Evolutionary conservation across 2,113 vertebrate species (phyloP).

Genomic region (Brachyhypopomus occidentalis): DNA sequence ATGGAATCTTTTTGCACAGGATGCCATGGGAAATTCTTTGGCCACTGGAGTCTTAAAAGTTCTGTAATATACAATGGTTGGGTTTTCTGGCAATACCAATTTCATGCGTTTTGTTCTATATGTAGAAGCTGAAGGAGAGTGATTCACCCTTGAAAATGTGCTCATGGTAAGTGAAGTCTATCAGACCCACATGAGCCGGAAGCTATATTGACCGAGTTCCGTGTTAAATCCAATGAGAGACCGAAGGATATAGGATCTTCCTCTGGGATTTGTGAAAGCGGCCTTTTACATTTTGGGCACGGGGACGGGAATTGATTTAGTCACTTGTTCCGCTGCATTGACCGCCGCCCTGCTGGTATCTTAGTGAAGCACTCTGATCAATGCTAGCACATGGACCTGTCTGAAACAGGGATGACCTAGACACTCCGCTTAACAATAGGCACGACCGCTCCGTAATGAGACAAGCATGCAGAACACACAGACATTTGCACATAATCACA

Average conservation of each 20-base stretch:
- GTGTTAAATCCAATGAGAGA: constrained; percentile 48
- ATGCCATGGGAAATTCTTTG: neutral
- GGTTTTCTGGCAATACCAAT: neutral
- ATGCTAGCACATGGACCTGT: constrained; percentile 50
- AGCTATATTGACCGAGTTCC: constrained; percentile 35
- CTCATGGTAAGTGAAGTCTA: constrained; percentile 36
- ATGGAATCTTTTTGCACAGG: neutral
- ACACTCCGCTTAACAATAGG: constrained; percentile 25
- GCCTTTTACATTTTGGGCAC: constrained; percentile 39
- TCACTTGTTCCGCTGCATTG: constrained; percentile 54
- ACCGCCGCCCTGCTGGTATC: constrained; percentile 49
- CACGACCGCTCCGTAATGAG: constrained; percentile 23
- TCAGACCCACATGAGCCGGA: constrained; percentile 46
- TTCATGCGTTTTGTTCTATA: constrained; percentile 25
- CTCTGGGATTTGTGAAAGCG: constrained; percentile 42
- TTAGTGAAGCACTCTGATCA: constrained; percentile 44
- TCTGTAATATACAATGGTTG: neutral
- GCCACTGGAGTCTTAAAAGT: neutral
- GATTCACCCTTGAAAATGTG: constrained; percentile 51
- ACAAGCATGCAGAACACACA: constrained; percentile 1
- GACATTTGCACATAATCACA: constrained; percentile 26
- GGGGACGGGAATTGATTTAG: constrained; percentile 53
- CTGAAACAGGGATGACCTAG: constrained; percentile 25
- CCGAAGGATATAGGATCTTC: constrained; percentile 48
- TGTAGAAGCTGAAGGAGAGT: constrained; percentile 30